Base-by-base conservation (phyloP, 2,113 vertebrate genomes). In the Pomatorhinus ruficollis region DNA sequence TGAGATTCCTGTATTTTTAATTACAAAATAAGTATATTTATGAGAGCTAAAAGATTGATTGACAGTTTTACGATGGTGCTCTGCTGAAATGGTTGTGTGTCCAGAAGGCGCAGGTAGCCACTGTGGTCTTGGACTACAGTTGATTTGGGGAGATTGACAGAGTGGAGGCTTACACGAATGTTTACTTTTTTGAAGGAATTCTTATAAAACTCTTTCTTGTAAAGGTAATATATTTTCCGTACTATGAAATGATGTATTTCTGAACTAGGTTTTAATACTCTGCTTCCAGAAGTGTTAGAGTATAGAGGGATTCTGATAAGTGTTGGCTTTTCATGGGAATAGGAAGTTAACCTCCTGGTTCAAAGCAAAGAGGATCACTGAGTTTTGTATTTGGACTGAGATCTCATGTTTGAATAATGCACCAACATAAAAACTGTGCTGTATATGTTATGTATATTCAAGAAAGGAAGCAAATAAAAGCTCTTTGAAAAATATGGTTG, bases 141-240 rank as follows among this genome's bases (percentile, higher is more conserved):
- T 45, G 45, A 91, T 74, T 89, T 81, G 42, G 88, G 81, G 69
- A 92, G 76, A 66, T 83, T 79, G 47, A 59, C 53, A 78, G 72
- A 71, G 66, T 28, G 21, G 40, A 88, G 45, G 63, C 63, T 89
- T 92, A 75, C 87, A 44, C 88, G 94, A 97, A 90, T 96, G 90
- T 97, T 96, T 93, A 96, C 96, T 96, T 92, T 98, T 95, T 97
- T 30, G 97, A 97, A 94, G 64, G 83, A 96, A 96, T 98, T 98
- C 97, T 97, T 97, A 96, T 64, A 96, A 95, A 96, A 94, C 95
- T 96, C 87, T 97, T 98, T 97, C 96, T 96, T 93, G 96, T 96
- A 97, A 97, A 98, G 87, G 92, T 95, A 70, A 97, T 98, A 97
- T 98, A 98, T 98, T 98, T 98, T 98, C 97, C 87, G 37, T 98